Percentiles rank a stretch among this genome's conserved stretches.
Evolutionary conservation across 2,113 vertebrate genomes (phyloP).

Genomic region (Vicugna pacos): DNA sequence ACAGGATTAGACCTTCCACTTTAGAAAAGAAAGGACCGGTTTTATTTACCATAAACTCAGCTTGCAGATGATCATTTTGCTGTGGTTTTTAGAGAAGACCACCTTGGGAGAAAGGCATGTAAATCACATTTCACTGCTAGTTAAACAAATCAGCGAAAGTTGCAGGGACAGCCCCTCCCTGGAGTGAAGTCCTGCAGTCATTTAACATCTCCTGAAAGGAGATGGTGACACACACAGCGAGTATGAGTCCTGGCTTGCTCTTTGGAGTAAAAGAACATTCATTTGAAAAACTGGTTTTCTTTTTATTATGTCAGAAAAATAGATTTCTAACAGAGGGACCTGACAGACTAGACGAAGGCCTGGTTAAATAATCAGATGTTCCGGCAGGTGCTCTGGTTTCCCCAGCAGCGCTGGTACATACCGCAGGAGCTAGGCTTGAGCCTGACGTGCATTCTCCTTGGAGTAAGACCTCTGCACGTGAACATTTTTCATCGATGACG

Average conservation of each 20-base stretch:
- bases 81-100: conserved; percentile 74
- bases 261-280: conserved; percentile 70
- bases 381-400: conserved; percentile 81
- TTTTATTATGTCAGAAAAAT: conserved; percentile 82
- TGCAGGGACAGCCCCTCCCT: conserved; percentile 60
- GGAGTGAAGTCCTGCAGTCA: conserved; percentile 73
- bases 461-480: conserved; percentile 32
- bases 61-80: conserved; percentile 76
- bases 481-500: conserved; percentile 52
- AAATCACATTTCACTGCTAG: conserved; percentile 75
- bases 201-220: conserved; percentile 71
- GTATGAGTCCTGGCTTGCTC: conserved; percentile 82
- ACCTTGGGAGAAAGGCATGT: conserved; percentile 81
- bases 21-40: conserved; percentile 65
- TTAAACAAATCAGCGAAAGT: conserved; percentile 85
- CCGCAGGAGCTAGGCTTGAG: conserved; percentile 43
- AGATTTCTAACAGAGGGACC: conserved; percentile 76
- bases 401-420: conserved; percentile 83
- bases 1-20: conserved; percentile 72
- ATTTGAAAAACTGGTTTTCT: conserved; percentile 84
- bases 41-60: conserved; percentile 69
- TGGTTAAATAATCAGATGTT: conserved; percentile 81
- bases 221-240: conserved; percentile 54
- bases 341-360: conserved; percentile 85
- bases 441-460: conserved; percentile 31